Conservation (phyloP, 2,797 vertebrate genomes). For the Onychomys torridus region DNA sequence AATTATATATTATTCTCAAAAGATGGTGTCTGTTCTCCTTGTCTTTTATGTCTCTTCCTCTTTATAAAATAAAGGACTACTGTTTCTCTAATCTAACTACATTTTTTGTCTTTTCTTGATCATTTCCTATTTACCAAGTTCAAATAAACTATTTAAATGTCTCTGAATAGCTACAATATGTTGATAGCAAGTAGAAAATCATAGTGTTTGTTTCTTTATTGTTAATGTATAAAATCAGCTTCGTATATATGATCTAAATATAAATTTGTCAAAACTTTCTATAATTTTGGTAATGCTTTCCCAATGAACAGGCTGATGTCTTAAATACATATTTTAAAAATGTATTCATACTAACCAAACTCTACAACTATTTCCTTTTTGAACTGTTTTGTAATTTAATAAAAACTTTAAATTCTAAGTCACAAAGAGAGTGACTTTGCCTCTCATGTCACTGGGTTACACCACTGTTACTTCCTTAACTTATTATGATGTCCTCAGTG, state of each 20-base stretch:
- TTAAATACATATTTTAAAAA: background rate
- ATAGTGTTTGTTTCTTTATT: background rate
- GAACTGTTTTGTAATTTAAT: background rate
- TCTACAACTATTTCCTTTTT: background rate
- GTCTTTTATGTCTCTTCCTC: background rate
- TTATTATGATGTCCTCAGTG: background rate
- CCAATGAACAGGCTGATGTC: background rate
- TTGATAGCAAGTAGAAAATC: background rate
- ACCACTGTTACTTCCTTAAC: no score
- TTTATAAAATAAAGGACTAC: background rate
- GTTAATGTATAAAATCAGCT: background rate
- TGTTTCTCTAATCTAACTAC: no score
- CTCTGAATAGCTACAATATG: background rate
- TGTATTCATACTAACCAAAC: background rate
- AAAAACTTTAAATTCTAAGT: background rate
- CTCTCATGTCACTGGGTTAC: background rate
- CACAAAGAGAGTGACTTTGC: background rate
- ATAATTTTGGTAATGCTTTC: background rate
- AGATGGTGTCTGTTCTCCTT: background rate
- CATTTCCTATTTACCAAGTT: background rate
- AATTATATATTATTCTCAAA: background rate
- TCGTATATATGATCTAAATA: no score
- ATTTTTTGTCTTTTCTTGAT: background rate
- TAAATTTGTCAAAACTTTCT: background rate
- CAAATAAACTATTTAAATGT: background rate